Conservation (phyloP, 1,140 invertebrate species). For the Sitodiplosis mosellana region DNA sequence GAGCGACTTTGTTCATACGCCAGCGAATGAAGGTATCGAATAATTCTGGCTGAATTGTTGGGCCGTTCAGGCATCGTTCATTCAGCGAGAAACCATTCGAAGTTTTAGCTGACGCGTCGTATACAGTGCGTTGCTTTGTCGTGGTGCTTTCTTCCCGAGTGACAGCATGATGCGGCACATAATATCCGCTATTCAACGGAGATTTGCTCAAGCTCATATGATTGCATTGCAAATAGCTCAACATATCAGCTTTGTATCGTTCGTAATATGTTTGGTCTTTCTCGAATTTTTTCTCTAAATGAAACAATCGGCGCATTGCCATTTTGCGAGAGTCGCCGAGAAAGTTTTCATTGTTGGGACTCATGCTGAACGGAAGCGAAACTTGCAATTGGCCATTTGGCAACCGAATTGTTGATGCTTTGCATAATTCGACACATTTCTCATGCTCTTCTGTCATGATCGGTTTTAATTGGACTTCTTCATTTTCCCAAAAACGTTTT, state of each 20-base stretch:
- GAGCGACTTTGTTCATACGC: too few species aligned
- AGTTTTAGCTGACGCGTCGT: constrained; percentile 18
- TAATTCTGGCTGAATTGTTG: constrained; percentile 6
- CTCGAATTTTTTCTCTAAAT: constrained; percentile 3
- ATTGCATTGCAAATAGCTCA: constrained; percentile 27
- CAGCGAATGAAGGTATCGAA: too few species aligned
- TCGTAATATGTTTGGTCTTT: not conserved
- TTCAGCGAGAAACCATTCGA: too few species aligned
- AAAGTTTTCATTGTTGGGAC: too few species aligned
- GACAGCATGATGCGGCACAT: too few species aligned
- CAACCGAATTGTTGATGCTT: constrained; percentile 4
- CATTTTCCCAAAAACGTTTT: constrained; percentile 14
- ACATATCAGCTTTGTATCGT: constrained; percentile 10
- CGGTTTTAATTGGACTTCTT: constrained; percentile 8
- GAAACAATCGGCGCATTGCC: constrained; percentile 8
- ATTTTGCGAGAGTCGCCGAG: constrained; percentile 10
- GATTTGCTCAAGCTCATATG: too few species aligned
- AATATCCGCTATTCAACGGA: too few species aligned
- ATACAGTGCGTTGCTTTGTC: constrained; percentile 19
- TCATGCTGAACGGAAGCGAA: constrained; percentile 12
- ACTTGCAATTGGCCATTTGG: constrained; percentile 16
- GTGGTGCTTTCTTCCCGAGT: constrained; percentile 11
- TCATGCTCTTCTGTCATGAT: constrained; percentile 10
- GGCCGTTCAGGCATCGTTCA: too few species aligned
- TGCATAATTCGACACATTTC: constrained; percentile 12